Base-by-base conservation (phyloP, 2,113 vertebrate species). In the Brevimyrus niger region DNA sequence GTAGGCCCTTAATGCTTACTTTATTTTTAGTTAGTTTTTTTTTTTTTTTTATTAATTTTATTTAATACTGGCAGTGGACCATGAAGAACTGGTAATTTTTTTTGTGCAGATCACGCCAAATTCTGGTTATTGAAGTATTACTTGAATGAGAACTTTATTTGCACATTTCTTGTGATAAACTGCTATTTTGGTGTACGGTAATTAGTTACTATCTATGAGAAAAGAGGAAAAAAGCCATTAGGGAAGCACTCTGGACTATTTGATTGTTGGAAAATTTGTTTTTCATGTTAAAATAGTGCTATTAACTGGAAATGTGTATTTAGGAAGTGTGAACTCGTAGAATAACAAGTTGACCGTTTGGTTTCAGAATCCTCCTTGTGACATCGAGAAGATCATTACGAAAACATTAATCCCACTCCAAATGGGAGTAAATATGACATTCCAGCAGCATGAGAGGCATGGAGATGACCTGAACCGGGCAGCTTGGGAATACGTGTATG, bases 401-500 rank as follows among this genome's bases (percentile, higher is more conserved):
- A 95, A 94, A 92, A 94, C 96, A 13, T 93, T 99, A 90, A 92
- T 95, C 91, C 95, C 96, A 88, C 94, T 99, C 86, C 95, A 95
- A 47, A 94, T 95, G 0, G 97, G 96, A 90, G 92, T 92, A 6
- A 94, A 94, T 90, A 94, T 96, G 92, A 94, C 94, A 89, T 97
- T 99, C 92, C 95, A 95, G 1, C 58, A 91, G 4, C 97, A 96
- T 85, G 94, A 95, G 42, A 95, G 93, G 0, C 95, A 96, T 0
- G 98, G 98, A 7, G 94, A 96, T 65, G 98, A 98, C 90, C 93
- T 99, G 65, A 96, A 95, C 86, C 91, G 95, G 9, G 89, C 91
- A 86, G 94, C 96, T 0, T 99, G 98, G 98, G 96, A 99, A 76
- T 95, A 95, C 21, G 89, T 99, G 76, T 97, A 96, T 89, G 96